These are phyloP conservation scores for Rhinophrynus dorsalis DNA, from an alignment of 2,797 vertebrate genomes.

Conservation along the genomic window DNA sequence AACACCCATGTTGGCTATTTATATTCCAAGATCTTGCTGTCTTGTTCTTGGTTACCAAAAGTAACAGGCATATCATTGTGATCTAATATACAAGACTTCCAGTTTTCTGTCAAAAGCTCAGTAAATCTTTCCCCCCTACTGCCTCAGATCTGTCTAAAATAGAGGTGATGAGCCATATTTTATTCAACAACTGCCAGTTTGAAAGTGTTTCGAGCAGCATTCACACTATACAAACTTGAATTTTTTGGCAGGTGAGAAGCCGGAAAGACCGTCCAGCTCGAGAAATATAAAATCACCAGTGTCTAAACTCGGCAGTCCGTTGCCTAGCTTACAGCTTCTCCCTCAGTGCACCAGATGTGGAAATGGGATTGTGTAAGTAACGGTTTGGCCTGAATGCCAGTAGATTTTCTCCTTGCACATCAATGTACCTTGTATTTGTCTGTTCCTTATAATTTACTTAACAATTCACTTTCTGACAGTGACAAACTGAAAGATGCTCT, in stretches of 20 bases:
- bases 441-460: too few species aligned
- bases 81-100: neutral
- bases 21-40: neutral
- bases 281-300: slow-evolving; percentile 80
- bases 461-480: too few species aligned
- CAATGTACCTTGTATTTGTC: too few species aligned
- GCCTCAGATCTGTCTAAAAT: slow-evolving; percentile 2
- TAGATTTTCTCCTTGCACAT: neutral
- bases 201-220: neutral
- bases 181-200: neutral
- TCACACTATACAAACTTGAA: slow-evolving; percentile 4
- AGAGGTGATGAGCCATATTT: neutral
- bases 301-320: slow-evolving; percentile 76
- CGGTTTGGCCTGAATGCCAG: neutral
- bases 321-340: slow-evolving; percentile 85
- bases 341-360: slow-evolving; percentile 90
- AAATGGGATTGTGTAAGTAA: slow-evolving; percentile 92
- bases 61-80: neutral
- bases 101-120: slow-evolving; percentile 15
- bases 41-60: neutral
- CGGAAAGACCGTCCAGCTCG: slow-evolving; percentile 62
- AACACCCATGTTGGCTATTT: neutral
- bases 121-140: neutral
- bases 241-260: slow-evolving; percentile 76
- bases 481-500: too few species aligned